Conservation (phyloP, 2,113 vertebrate genomes). For the Dissostichus mawsoni region DNA sequence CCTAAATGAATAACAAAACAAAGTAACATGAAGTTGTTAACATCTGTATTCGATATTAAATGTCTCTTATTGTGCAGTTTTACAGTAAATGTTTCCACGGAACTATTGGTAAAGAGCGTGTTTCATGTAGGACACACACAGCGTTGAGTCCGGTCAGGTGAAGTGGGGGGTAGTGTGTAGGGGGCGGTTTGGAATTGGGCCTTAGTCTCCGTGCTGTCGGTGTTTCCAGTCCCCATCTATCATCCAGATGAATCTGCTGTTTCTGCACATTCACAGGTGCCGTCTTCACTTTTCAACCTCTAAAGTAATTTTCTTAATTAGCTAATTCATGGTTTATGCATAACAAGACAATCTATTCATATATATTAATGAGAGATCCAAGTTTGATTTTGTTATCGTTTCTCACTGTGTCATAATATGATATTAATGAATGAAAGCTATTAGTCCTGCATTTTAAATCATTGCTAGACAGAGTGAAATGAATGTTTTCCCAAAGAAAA, state of each 20-base stretch:
- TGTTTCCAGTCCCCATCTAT: constrained; percentile 30
- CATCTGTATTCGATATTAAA: no score
- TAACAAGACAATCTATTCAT: constrained; percentile 66
- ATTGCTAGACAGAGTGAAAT: constrained; percentile 53
- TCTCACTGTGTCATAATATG: constrained; percentile 70
- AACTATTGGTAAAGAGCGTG: no score
- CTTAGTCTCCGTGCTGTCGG: neutral
- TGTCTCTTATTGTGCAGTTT: no score
- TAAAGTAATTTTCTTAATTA: constrained; percentile 68
- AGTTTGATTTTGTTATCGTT: constrained; percentile 72
- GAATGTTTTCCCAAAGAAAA: constrained; percentile 63
- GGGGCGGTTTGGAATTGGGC: no score
- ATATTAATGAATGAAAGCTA: constrained; percentile 77
- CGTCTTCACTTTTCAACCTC: constrained; percentile 57
- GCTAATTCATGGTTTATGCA: constrained; percentile 76
- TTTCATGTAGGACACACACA: no score
- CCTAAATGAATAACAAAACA: no score
- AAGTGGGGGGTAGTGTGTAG: no score
- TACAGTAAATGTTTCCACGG: no score
- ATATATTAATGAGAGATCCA: constrained; percentile 75
- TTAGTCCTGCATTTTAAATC: constrained; percentile 71
- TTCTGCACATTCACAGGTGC: constrained; percentile 48
- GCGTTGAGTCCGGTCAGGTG: no score
- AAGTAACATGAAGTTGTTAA: no score
- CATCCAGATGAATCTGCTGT: constrained; percentile 31